phyloP scores from a whole-genome alignment of 2,113 vertebrate genomes.

The Nyctereutes procyonoides region DNA sequence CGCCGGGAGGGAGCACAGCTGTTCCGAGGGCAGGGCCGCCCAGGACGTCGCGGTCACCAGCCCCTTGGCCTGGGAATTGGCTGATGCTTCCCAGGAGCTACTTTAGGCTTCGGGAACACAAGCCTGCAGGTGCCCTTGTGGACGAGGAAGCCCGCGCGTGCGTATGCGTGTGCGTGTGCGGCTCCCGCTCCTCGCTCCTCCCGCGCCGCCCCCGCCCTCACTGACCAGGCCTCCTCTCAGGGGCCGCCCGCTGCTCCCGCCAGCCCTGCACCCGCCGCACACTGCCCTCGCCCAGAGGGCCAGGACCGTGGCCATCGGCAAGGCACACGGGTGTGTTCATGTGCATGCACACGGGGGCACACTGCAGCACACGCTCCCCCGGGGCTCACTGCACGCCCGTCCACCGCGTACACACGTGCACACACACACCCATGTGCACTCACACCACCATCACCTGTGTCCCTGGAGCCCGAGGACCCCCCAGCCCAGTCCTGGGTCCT shows the following conservation, averaged over 20 bases:
- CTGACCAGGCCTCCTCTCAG: not conserved
- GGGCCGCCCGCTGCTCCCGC: fast-evolving
- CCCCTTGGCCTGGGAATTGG: not conserved
- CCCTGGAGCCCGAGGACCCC: not conserved
- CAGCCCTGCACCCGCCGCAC: not conserved
- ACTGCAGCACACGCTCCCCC: not conserved
- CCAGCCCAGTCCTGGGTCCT: not conserved
- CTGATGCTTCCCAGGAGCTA: not conserved
- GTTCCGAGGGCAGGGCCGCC: not conserved
- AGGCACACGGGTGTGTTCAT: not conserved
- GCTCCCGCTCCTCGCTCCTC: not conserved
- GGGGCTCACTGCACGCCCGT: fast-evolving
- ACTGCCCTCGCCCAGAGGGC: not conserved
- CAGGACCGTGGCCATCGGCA: not conserved
- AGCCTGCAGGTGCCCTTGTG: not conserved
- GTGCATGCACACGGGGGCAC: not conserved
- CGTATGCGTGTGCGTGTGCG: too few relatives aligned
- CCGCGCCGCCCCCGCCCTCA: not conserved
- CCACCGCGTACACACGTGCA: not conserved
- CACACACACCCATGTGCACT: not conserved
- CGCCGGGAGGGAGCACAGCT: not conserved
- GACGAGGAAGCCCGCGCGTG: not conserved
- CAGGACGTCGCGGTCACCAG: not conserved
- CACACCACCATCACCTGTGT: not conserved
- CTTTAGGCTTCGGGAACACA: not conserved